Percentiles rank a stretch among this genome's conserved stretches.
phyloP scores from a whole-genome alignment of 2,113 vertebrate species.

The Bos javanicus region DNA sequence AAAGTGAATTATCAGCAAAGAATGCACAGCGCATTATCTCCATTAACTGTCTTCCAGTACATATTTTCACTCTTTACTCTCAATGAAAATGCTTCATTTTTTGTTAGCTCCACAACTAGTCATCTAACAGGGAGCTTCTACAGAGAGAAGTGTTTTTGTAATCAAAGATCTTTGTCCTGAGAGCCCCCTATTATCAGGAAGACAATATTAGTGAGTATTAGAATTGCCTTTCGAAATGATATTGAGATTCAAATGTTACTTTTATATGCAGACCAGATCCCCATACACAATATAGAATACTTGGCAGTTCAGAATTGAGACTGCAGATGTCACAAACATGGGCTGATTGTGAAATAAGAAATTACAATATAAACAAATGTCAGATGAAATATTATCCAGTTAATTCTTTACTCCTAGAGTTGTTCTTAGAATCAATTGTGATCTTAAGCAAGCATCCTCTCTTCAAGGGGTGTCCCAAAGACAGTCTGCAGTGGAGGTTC shows the following conservation, averaged over 20 bases:
- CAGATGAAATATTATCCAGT: neutral
- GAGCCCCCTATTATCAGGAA: neutral
- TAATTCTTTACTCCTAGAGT: neutral
- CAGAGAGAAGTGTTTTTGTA: neutral
- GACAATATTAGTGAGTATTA: neutral
- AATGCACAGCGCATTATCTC: neutral
- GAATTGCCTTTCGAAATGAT: neutral
- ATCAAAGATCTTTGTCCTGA: neutral
- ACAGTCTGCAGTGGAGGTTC: neutral
- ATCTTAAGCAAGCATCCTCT: neutral
- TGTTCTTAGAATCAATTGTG: neutral
- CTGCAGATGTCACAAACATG: neutral
- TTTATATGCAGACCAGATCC: neutral
- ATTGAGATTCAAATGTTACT: neutral
- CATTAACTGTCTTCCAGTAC: neutral
- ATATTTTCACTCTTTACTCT: neutral
- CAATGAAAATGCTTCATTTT: neutral
- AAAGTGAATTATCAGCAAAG: slow-evolving; percentile 34
- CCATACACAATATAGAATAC: neutral
- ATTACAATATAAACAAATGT: neutral
- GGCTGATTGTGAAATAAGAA: neutral
- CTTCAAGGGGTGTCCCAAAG: neutral
- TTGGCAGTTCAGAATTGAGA: neutral
- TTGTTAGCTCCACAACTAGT: neutral
- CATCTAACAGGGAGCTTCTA: neutral